Evolutionary conservation across 2,888 invertebrate species (phyloP).

Genomic region (Dynastes tityus): DNA sequence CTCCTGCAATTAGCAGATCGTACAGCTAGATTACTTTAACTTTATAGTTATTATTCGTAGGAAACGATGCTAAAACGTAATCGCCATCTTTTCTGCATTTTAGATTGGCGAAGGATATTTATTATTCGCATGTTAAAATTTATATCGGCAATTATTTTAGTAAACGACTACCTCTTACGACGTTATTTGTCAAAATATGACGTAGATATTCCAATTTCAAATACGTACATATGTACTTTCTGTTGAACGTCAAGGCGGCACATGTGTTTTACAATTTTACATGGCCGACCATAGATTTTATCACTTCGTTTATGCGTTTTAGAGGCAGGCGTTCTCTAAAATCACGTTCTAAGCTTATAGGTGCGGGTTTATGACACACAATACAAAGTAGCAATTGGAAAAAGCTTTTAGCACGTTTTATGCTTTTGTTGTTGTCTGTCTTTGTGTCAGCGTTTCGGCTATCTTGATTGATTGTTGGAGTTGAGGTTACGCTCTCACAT

Average conservation of each 20-base stretch:
- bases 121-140: not conserved
- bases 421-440: not conserved
- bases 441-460: not conserved
- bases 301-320: constrained; percentile 7
- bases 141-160: too few relatives aligned
- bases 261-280: too few relatives aligned
- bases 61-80: too few relatives aligned
- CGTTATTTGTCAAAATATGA: constrained; percentile 6
- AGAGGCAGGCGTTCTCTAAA: not conserved
- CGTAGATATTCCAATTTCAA: not conserved
- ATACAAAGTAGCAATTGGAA: constrained; percentile 10
- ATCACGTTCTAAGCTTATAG: not conserved
- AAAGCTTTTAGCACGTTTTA: constrained; percentile 39
- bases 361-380: not conserved
- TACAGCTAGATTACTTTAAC: not conserved
- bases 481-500: too few relatives aligned
- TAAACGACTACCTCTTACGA: not conserved
- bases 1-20: constrained; percentile 1
- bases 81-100: not conserved
- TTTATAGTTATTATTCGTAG: too few relatives aligned
- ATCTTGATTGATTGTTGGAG: not conserved
- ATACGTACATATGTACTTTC: not conserved
- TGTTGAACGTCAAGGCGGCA: too few relatives aligned
- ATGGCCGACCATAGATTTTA: not conserved
- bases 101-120: too few relatives aligned